Conservation (phyloP, 2,797 vertebrate genomes). For the Chaetodon trifasciatus region DNA sequence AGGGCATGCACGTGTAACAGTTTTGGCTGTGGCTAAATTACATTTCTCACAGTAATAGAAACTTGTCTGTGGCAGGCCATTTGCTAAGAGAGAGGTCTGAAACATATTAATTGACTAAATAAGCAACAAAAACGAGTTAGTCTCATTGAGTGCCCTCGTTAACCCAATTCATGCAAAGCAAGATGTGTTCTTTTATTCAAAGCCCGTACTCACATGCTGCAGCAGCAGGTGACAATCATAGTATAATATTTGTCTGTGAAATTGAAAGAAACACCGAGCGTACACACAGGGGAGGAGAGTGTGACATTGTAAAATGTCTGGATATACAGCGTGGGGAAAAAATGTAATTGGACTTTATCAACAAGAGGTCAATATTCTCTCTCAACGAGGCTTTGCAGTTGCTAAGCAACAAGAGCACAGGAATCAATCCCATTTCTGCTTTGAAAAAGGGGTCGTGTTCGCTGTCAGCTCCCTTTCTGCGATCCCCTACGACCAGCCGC, state of each 20-base stretch:
- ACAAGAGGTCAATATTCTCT: slow-evolving; percentile 81
- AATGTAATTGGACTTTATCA: slow-evolving; percentile 82
- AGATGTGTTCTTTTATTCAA: slow-evolving; percentile 30
- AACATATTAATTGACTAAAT: slow-evolving; percentile 61
- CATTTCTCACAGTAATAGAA: slow-evolving; percentile 49
- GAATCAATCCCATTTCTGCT: slow-evolving; percentile 80
- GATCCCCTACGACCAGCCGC: slow-evolving; percentile 56
- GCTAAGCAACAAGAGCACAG: slow-evolving; percentile 81
- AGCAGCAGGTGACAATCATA: slow-evolving; percentile 15
- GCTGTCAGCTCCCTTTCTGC: slow-evolving; percentile 76
- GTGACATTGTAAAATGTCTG: slow-evolving; percentile 67
- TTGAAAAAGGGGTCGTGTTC: slow-evolving; percentile 77
- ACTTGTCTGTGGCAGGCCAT: slow-evolving; percentile 41
- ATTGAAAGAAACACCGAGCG: slow-evolving; percentile 41
- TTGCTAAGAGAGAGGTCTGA: slow-evolving; percentile 38
- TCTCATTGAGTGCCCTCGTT: slow-evolving; percentile 37
- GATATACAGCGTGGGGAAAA: slow-evolving; percentile 60
- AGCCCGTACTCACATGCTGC: slow-evolving; percentile 19
- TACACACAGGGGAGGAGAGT: slow-evolving; percentile 39
- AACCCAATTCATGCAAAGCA: slow-evolving; percentile 24
- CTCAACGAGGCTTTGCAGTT: slow-evolving; percentile 80
- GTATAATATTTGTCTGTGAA: slow-evolving; percentile 52
- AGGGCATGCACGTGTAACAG: slow-evolving; percentile 29
- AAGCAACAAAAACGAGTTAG: slow-evolving; percentile 43
- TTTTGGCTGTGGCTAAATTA: slow-evolving; percentile 57